These are phyloP conservation scores for Mormyrus proboscirostris DNA, from an alignment of 2,797 vertebrate genomes.

Conservation along the genomic window DNA sequence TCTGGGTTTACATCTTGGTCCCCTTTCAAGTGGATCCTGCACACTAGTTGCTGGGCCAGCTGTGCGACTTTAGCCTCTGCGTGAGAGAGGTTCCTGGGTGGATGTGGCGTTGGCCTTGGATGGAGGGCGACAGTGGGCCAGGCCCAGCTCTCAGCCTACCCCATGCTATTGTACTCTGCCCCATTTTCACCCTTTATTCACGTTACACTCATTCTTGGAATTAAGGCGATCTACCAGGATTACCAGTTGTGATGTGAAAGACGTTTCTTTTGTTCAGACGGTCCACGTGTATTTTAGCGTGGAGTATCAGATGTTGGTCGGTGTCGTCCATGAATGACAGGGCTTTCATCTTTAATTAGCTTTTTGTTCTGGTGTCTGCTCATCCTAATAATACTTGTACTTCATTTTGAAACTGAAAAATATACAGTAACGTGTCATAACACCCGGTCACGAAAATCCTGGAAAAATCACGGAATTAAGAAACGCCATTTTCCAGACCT, in stretches of 20 bases:
- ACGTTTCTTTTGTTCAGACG: not conserved
- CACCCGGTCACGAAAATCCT: not conserved
- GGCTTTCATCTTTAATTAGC: not conserved
- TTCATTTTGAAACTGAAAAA: not conserved
- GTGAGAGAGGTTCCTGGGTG: not conserved
- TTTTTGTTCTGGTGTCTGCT: not conserved
- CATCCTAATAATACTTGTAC: not conserved
- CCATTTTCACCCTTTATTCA: not conserved
- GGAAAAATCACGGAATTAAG: not conserved
- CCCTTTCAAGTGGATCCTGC: conserved; percentile 1
- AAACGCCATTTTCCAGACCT: not conserved
- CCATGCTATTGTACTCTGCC: not conserved
- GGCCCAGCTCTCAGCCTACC: not conserved
- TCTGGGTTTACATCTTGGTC: not conserved
- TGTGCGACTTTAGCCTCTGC: not conserved
- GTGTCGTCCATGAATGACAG: not conserved
- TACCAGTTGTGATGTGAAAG: not conserved
- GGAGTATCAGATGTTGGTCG: not conserved
- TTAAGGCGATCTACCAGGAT: not conserved
- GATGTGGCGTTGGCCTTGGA: not conserved
- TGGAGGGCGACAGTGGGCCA: not conserved
- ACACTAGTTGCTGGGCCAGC: not conserved
- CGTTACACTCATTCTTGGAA: not conserved
- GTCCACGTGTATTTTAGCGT: not conserved
- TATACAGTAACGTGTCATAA: not conserved